Base-by-base conservation (phyloP, 2,797 vertebrate genomes). In the Crotalus adamanteus region DNA sequence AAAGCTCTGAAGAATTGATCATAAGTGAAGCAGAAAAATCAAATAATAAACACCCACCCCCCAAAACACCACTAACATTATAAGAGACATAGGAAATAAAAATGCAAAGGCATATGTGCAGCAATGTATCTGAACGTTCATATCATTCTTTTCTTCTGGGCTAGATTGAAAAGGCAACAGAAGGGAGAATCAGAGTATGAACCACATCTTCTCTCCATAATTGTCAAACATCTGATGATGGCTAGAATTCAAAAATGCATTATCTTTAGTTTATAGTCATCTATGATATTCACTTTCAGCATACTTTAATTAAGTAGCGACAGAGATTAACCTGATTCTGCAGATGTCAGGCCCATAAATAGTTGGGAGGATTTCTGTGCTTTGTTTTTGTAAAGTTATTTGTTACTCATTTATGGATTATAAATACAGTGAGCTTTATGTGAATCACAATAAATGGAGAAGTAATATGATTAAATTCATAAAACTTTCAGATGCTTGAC, bases 381-480 rank as follows among this genome's bases (percentile, higher is more conserved):
- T 88, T 59, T 57, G 93, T 88, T 59, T 78, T 91, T 93, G 93
- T 65, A 14, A 87, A 14, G 69, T 51, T 89, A 93, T 93, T 94
- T 91, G 93, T 16, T 28, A 53, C 12, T 94, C 90, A 56, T 85
- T 91, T 91, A 91, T 92, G 86, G 88, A 6, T 8, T 91, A 92
- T 9, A 2, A 0, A 26, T 12, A 8, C 1, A 89, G 88, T 42
- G 28, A 57, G 53, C 69, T 47, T 78, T 60, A 57, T 83, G 65
- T 73, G n/a, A 56, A 0, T 73, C n/a, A n/a, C 56, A 0, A 92
- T 0, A 86, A 0, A 93, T 1, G 60, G 37, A 26, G 25, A 91
- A 73, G 9, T 2, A n/a, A 20, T 61, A n/a, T 60, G 65, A 42
- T 57, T 88, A n/a, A 59, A 78, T 57, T 73, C 31, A 26, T 0